phyloP scores from a whole-genome alignment of 2,113 vertebrate species.

The Hemicordylus capensis region DNA sequence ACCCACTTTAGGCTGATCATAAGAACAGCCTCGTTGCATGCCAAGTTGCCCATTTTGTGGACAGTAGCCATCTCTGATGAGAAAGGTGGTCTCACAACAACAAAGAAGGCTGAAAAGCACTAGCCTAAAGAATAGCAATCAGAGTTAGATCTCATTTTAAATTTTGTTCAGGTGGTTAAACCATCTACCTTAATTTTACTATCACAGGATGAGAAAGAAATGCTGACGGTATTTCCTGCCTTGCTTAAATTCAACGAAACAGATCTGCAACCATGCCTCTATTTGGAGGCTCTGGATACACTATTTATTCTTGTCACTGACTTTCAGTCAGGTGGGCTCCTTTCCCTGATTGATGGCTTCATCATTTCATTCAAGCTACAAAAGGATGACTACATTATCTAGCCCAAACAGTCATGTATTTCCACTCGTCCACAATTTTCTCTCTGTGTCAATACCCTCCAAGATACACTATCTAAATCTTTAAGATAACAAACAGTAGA shows the following conservation, averaged over 20 bases:
- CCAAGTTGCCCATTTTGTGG: too few species aligned
- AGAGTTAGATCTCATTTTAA: constrained; percentile 20
- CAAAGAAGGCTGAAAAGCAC: neutral
- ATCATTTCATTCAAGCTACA: constrained; percentile 48
- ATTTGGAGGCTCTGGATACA: neutral
- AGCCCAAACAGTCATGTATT: constrained; percentile 49
- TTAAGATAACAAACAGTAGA: constrained; percentile 30
- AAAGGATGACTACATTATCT: constrained; percentile 60
- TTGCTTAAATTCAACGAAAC: constrained; percentile 51
- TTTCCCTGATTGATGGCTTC: constrained; percentile 58
- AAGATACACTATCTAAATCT: constrained; percentile 44
- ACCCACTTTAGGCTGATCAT: too few species aligned
- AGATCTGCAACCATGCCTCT: constrained; percentile 33
- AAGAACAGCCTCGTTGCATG: too few species aligned
- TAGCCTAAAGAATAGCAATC: neutral
- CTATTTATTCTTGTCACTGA: constrained; percentile 34
- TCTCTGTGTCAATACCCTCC: constrained; percentile 41
- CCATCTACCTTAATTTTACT: constrained; percentile 33
- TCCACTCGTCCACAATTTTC: constrained; percentile 48
- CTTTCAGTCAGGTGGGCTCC: constrained; percentile 30
- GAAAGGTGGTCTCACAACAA: too few species aligned
- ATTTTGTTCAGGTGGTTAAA: neutral
- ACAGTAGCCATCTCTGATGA: too few species aligned
- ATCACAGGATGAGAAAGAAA: constrained; percentile 25
- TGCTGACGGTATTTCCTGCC: constrained; percentile 27